These are phyloP conservation scores for Serripes groenlandicus DNA, from an alignment of 2,888 invertebrate genomes.

Conservation along the genomic window DNA sequence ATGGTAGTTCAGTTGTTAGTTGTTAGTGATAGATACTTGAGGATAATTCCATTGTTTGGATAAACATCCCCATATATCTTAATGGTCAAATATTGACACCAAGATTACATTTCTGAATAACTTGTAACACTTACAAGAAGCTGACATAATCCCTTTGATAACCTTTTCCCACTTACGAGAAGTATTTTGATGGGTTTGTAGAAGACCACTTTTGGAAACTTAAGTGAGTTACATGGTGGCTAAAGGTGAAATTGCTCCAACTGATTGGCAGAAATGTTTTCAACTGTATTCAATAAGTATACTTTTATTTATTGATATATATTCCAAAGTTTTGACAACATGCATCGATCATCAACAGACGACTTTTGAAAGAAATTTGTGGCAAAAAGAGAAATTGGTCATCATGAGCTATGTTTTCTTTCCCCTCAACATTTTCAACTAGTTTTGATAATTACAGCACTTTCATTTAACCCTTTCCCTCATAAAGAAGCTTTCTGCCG, in stretches of 20 bases:
- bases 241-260: no score
- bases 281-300: no score
- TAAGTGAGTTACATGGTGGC: no score
- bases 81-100: constrained; percentile 15
- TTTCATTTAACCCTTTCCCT: neutral
- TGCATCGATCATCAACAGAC: no score
- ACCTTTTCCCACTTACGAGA: neutral
- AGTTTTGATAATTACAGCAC: no score
- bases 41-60: constrained; percentile 3
- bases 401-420: neutral
- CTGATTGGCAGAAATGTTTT: no score
- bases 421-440: neutral
- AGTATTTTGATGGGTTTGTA: no score
- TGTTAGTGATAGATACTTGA: constrained; percentile 15
- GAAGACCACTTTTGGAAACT: no score
- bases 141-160: neutral
- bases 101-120: constrained; percentile 4
- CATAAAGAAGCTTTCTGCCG: neutral
- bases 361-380: no score
- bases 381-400: neutral
- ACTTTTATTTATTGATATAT: no score
- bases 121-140: neutral
- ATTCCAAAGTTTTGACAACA: no score
- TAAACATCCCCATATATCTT: constrained; percentile 6
- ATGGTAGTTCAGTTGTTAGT: no score